phyloP scores from a whole-genome alignment of 2,888 invertebrate genomes.

The Elmis aenea region DNA sequence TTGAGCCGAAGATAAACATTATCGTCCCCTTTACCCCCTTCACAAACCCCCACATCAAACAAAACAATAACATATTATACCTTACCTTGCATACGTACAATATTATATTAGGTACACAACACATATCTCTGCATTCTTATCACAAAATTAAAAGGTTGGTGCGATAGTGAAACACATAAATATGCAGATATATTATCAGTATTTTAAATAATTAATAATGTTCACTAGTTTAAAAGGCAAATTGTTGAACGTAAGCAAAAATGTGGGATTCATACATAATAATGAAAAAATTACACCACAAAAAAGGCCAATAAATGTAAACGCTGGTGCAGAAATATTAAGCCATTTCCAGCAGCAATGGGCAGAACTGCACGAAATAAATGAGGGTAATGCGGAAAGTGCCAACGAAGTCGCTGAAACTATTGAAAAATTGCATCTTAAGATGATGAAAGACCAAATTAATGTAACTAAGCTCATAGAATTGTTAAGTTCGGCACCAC shows the following conservation, averaged over 20 bases:
- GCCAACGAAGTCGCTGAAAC: constrained; percentile 52
- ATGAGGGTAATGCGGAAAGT: constrained; percentile 62
- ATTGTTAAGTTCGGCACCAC: constrained; percentile 37
- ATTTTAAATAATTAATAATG: constrained; percentile 33
- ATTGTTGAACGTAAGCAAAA: constrained; percentile 42
- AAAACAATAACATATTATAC: too few species aligned
- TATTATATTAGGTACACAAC: too few species aligned
- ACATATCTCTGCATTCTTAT: too few species aligned
- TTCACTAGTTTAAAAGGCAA: constrained; percentile 51
- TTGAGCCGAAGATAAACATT: too few species aligned
- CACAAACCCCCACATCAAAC: too few species aligned
- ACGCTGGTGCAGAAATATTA: constrained; percentile 65
- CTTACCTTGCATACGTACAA: too few species aligned
- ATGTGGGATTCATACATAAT: constrained; percentile 12
- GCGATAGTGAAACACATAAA: not conserved
- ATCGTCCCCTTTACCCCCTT: too few species aligned
- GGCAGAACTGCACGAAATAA: constrained; percentile 63
- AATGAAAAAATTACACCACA: constrained; percentile 8
- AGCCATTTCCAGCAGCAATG: constrained; percentile 68
- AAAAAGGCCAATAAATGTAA: constrained; percentile 44
- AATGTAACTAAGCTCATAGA: constrained; percentile 36
- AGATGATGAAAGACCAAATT: constrained; percentile 32
- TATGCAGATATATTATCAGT: not conserved
- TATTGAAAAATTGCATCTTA: constrained; percentile 44
- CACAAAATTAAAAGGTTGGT: too few species aligned